phyloP scores from a whole-genome alignment of 2,888 invertebrate genomes.

The Dryobotodes eremita region DNA sequence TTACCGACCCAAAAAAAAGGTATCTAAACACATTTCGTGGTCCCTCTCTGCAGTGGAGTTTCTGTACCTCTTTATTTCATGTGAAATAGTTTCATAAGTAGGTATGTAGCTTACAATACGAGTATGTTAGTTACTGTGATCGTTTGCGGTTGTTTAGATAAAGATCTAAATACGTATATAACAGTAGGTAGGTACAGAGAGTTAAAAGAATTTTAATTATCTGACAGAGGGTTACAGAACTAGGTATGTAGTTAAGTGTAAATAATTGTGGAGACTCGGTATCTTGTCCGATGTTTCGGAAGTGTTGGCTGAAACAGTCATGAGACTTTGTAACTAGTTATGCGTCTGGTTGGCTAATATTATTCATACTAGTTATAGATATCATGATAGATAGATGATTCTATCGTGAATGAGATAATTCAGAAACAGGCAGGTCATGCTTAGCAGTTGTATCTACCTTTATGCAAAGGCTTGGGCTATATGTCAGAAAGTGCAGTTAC shows the following conservation, averaged over 20 bases:
- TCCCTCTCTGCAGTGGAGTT: not conserved
- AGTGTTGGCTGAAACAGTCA: not conserved
- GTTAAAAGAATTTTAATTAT: conserved; percentile 33
- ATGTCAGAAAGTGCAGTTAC: not conserved
- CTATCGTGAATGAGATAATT: too few relatives aligned
- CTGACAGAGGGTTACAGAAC: not conserved
- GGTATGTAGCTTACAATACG: conserved; percentile 4
- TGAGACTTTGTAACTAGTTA: not conserved
- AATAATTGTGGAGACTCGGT: conserved; percentile 25
- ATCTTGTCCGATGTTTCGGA: conserved; percentile 7
- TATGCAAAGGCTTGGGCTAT: not conserved
- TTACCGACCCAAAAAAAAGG: too few relatives aligned
- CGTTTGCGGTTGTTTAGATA: conserved; percentile 49
- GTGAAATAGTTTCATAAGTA: not conserved
- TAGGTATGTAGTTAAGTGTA: not conserved
- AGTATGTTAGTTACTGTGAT: conserved; percentile 10
- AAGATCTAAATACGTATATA: conserved; percentile 35
- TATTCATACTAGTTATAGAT: too few relatives aligned
- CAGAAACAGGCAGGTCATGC: not conserved
- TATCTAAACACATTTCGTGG: not conserved
- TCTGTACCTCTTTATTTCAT: not conserved
- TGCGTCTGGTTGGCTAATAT: not conserved
- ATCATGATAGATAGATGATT: too few relatives aligned
- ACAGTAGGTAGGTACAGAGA: not conserved
- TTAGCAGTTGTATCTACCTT: not conserved